These are phyloP conservation scores for Scolopax rusticola DNA, from an alignment of 2,797 vertebrate genomes.

Conservation along the genomic window DNA sequence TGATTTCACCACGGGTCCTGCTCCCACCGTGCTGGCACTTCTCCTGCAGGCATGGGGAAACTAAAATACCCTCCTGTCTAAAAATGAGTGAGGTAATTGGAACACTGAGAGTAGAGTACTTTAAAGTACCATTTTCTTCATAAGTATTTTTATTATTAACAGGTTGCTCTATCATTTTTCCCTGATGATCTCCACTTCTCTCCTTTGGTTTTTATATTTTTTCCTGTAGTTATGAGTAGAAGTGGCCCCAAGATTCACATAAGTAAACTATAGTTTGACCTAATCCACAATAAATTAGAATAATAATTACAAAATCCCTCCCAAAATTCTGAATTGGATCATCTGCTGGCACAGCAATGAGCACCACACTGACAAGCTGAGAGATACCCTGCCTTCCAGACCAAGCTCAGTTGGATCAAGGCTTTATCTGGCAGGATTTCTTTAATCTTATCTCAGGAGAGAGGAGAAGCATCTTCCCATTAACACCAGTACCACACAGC, in stretches of 20 bases:
- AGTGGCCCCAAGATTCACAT: background rate
- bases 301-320: background rate
- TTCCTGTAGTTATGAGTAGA: background rate
- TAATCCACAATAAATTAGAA: background rate
- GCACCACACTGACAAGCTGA: rapidly evolving
- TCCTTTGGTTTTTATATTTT: background rate
- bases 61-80: no score
- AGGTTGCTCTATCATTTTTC: background rate
- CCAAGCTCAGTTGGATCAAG: background rate
- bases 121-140: background rate
- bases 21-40: background rate
- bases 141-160: background rate
- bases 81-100: no score
- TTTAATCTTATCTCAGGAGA: background rate
- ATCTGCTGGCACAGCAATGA: background rate
- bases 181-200: background rate
- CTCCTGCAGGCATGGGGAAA: background rate
- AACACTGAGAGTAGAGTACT: background rate
- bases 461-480: no score
- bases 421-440: background rate
- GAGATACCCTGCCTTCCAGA: background rate
- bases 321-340: background rate
- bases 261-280: background rate
- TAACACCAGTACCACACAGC: rapidly evolving
- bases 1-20: background rate